Conservation (phyloP, 2,888 invertebrate genomes). For the Calliphora vomitoria region DNA sequence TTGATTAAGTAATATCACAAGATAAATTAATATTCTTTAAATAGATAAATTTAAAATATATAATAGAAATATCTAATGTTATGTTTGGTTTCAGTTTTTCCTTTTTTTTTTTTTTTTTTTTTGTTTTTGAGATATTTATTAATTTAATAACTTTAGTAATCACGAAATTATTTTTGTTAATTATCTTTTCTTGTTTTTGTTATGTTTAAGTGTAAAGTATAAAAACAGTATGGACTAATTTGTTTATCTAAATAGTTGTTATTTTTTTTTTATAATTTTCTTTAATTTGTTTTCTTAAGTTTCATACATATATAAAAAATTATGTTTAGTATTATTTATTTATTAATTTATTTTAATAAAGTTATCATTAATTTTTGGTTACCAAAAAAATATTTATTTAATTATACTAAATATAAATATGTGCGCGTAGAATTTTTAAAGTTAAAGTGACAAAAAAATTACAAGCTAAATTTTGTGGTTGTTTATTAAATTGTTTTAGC, state of each 20-base stretch:
- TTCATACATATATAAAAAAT: constrained; percentile 65
- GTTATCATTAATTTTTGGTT: constrained; percentile 67
- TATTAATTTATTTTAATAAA: constrained; percentile 35
- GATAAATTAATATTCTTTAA: constrained; percentile 45
- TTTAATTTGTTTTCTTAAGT: constrained; percentile 34
- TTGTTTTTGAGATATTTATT: constrained; percentile 13
- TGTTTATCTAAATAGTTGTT: constrained; percentile 61
- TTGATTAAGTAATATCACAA: constrained; percentile 66
- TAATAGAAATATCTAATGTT: constrained; percentile 1
- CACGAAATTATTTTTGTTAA: neutral
- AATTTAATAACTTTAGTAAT: constrained; percentile 22
- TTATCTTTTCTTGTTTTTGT: constrained; percentile 1
- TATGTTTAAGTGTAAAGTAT: constrained; percentile 65
- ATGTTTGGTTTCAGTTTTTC: constrained; percentile 10
- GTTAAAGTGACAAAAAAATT: constrained; percentile 70
- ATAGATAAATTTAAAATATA: constrained; percentile 19
- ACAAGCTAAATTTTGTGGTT: constrained; percentile 66
- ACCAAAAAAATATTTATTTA: constrained; percentile 68
- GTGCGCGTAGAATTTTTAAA: constrained; percentile 71
- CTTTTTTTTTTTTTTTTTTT: no score
- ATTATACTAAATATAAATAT: constrained; percentile 68
- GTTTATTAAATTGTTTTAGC: constrained; percentile 36
- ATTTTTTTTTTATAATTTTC: constrained; percentile 18
- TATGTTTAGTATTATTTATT: constrained; percentile 56
- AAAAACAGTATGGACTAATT: constrained; percentile 72